Conservation (phyloP, 2,888 invertebrate genomes). For the Tineola bisselliella region DNA sequence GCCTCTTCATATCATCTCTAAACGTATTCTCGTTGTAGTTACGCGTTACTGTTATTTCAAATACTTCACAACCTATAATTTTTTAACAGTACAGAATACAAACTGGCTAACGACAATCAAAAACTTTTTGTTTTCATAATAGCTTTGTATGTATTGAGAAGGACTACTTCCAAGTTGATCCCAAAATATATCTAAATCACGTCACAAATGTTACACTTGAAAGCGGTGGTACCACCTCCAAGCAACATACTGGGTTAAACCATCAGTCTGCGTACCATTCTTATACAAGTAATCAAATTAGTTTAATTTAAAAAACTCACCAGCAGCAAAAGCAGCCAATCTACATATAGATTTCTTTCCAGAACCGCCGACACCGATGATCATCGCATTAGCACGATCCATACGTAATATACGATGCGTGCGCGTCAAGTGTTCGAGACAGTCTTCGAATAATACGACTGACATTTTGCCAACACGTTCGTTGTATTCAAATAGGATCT, state of each 20-base stretch:
- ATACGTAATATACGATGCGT: constrained; percentile 86
- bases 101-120: too few species aligned
- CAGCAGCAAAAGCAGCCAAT: constrained; percentile 85
- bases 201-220: too few species aligned
- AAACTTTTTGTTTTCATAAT: too few species aligned
- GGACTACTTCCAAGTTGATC: too few species aligned
- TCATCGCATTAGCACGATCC: constrained; percentile 83
- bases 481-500: constrained; percentile 88
- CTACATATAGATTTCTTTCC: constrained; percentile 86
- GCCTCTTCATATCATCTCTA: constrained; percentile 85
- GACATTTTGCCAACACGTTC: constrained; percentile 78
- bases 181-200: too few species aligned
- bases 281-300: too few species aligned
- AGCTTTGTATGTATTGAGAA: too few species aligned
- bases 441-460: constrained; percentile 91
- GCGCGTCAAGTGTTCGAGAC: constrained; percentile 88
- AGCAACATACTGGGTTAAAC: too few species aligned
- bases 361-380: constrained; percentile 90
- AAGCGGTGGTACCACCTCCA: too few species aligned
- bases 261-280: too few species aligned
- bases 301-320: constrained; percentile 33
- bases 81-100: too few species aligned
- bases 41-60: constrained; percentile 84
- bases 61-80: constrained; percentile 74
- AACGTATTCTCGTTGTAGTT: constrained; percentile 86